Evolutionary conservation across 2,113 vertebrate genomes (phyloP).

Genomic region (Porphyrio hochstetteri): DNA sequence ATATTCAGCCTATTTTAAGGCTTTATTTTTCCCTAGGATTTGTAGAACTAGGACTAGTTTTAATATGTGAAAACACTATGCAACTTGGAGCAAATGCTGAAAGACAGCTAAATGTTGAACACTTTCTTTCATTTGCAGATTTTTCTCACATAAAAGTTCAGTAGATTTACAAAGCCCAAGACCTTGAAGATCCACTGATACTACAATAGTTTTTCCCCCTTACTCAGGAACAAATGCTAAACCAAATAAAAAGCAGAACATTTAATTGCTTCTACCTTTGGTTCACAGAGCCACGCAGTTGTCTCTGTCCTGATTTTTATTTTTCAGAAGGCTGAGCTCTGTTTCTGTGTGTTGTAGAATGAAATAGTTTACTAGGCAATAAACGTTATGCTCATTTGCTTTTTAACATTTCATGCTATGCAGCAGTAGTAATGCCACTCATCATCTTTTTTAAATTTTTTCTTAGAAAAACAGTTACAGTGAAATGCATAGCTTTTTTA

Average conservation of each 20-base stretch:
- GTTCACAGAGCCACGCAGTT: background rate
- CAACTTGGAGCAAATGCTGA: background rate
- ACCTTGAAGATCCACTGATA: background rate
- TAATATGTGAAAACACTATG: background rate
- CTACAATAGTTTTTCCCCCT: background rate
- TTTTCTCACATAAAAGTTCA: constrained; percentile 14
- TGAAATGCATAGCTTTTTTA: background rate
- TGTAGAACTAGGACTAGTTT: background rate
- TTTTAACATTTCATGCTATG: background rate
- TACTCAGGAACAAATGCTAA: background rate
- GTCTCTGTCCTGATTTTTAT: background rate
- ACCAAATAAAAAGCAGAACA: background rate
- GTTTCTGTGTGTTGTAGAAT: background rate
- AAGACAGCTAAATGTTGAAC: background rate
- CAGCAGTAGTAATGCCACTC: background rate
- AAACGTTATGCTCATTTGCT: background rate
- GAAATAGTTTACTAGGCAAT: background rate
- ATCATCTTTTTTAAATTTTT: background rate
- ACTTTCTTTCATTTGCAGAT: background rate
- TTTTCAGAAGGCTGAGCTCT: background rate
- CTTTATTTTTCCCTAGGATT: background rate
- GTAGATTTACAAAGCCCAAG: background rate
- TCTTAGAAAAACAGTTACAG: background rate
- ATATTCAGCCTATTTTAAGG: background rate
- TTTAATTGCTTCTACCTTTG: background rate